These are phyloP conservation scores for Cephus pygmeus DNA, from an alignment of 2,888 invertebrate genomes.

Conservation along the genomic window DNA sequence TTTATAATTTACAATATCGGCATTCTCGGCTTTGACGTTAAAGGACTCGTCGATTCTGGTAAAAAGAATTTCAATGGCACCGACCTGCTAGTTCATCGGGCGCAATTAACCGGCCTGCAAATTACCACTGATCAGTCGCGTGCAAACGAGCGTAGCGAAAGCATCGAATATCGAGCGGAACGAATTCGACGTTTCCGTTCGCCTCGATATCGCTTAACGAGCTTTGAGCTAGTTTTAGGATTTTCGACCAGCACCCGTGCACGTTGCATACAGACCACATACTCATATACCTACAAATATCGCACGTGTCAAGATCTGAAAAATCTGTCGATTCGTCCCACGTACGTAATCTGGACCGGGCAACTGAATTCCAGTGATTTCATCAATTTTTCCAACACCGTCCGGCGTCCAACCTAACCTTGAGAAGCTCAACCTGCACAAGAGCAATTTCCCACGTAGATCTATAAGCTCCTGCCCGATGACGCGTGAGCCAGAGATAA, in stretches of 20 bases:
- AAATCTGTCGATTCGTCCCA: neutral
- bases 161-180: neutral
- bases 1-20: neutral
- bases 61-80: constrained; percentile 32
- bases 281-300: neutral
- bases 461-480: neutral
- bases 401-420: neutral
- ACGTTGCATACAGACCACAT: neutral
- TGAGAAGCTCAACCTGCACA: neutral
- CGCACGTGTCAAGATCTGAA: neutral
- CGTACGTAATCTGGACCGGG: neutral
- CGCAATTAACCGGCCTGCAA: constrained; percentile 34
- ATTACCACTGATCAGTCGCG: constrained; percentile 18
- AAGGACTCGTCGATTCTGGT: neutral
- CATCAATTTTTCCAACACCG: neutral
- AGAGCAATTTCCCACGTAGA: neutral
- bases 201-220: neutral
- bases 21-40: neutral
- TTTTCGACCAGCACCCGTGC: neutral
- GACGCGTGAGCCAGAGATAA: constrained; percentile 2
- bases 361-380: neutral
- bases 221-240: neutral
- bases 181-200: neutral
- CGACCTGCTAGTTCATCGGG: constrained; percentile 42
- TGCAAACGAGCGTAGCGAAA: constrained; percentile 21